Conservation (phyloP, 1,140 invertebrate species). For the Drosophila pachea region DNA sequence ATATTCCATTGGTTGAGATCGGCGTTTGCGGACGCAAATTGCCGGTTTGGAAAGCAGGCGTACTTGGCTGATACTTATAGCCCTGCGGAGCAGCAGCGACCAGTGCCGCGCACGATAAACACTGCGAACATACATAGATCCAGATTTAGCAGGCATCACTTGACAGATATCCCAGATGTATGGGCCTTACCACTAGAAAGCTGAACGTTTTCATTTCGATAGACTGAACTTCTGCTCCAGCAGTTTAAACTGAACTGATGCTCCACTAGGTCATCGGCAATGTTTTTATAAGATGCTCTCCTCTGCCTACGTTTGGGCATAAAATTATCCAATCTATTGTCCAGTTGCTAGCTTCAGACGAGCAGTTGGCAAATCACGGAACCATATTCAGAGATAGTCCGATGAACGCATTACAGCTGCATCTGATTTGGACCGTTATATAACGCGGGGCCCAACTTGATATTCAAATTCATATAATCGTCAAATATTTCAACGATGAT, state of each 20-base stretch:
- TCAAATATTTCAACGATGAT: conserved; percentile 55
- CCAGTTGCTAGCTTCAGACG: conserved; percentile 10
- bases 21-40: conserved; percentile 66
- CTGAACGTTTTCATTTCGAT: conserved; percentile 59
- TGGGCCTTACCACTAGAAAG: conserved; percentile 60
- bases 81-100: conserved; percentile 58
- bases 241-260: conserved; percentile 61
- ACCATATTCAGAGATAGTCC: conserved; percentile 42
- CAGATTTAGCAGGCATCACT: neutral
- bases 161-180: neutral
- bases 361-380: conserved; percentile 70
- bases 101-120: conserved; percentile 46
- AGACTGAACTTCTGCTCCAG: conserved; percentile 30
- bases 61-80: conserved; percentile 64
- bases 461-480: conserved; percentile 60
- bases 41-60: conserved; percentile 37
- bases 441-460: conserved; percentile 38
- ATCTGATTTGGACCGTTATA: conserved; percentile 51
- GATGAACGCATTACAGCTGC: conserved; percentile 53
- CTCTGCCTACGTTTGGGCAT: conserved; percentile 50
- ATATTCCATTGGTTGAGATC: conserved; percentile 59
- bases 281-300: conserved; percentile 65
- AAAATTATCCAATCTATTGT: conserved; percentile 65
- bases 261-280: conserved; percentile 27
- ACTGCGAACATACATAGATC: conserved; percentile 38